Evolutionary conservation across 2,797 vertebrate species (phyloP), one percentile per base, ranked within the genome.

Genomic region (Scolopax bukidnonensis): DNA sequence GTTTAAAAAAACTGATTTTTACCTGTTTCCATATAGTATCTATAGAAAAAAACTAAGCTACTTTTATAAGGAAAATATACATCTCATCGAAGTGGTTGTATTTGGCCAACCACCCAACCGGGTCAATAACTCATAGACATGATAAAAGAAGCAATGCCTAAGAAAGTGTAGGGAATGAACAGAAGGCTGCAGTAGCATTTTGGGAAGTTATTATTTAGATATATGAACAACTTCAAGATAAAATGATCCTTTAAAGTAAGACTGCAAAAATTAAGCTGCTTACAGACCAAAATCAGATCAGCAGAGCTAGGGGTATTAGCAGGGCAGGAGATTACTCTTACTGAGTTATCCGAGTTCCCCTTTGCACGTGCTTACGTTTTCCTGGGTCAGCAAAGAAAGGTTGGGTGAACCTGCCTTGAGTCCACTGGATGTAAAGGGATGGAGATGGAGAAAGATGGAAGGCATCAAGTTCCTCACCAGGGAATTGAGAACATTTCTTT

Each of bases 221-320:
- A 65, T 4, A 48, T 10, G 20, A 71, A 75, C 28, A 88, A 57
- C 33, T 53, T 53, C n/a, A n/a, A 1, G 0, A 53, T 27, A 38
- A 80, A 89, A 14, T 25, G 38, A 67, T 60, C 61, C 73, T 69
- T 85, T 75, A 50, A 94, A 90, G 41, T 1, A 90, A 88, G 65
- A 79, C 59, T 38, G 36, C 28, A 75, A 80, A 85, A 80, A 50
- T 24, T 24, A 95, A 94, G 85, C 79, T 83, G 68, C 85, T 91
- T 93, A 85, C 48, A 76, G 68, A 64, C 21, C 32, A 77, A 68
- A 83, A 90, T 71, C 87, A 92, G 75, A 77, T 74, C 65, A 94
- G 57, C 79, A 77, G 45, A 78, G 33, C 45, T 28, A 56, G 28
- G 15, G 45, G 36, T 48, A 91, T 77, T 76, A 91, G 51, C 1